Evolutionary conservation across 2,113 vertebrate species (phyloP), one percentile per base, ranked within the genome.

Genomic region (Callipepla squamata): DNA sequence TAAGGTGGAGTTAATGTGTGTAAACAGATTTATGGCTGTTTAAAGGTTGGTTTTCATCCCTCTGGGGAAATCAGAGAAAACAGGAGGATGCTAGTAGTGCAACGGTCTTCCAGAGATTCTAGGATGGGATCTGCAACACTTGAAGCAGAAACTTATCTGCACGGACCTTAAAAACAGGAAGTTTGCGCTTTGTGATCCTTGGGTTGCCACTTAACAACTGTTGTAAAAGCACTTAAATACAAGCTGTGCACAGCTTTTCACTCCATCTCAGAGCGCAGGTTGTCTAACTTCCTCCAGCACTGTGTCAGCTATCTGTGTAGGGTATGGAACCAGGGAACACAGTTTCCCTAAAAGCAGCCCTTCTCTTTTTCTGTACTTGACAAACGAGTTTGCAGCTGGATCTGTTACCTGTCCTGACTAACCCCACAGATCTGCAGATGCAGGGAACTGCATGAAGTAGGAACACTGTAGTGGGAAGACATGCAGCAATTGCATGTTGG

Each of bases 351-450:
- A 70, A 55, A 92, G 5, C 6, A 77, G 7, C 8, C 4, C 9
- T 76, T 59, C 18, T 74, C 75, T 16, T 28, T 69, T 69, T 13
- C 55, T 55, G 61, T 69, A 15, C 22, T 17, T 66, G 17, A 48
- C 23, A 62, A 75, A 9, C 0, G 0, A 63, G 19, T 51, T 34
- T 85, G 25, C 51, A 85, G 87, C 58, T 89, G 62, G 55, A 69
- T 11, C 81, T 25, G 28, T 7, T 21, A 38, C 69, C 58, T 22
- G 34, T 3, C 44, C 22, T 5, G 2, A 45, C 51, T 19, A 65
- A 80, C 6, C 28, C 2, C 0, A 2, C 44, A 63, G n/a, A 26
- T 51, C n/a, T 19, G 9, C 0, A 5, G 83, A 42, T 3, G 3
- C 0, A 0, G 16, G 26, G n/a, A 6, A 47, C 59, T 17, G 28